Evolutionary conservation across 2,888 invertebrate genomes (phyloP).

Genomic region (Ornithoptera alexandrae): DNA sequence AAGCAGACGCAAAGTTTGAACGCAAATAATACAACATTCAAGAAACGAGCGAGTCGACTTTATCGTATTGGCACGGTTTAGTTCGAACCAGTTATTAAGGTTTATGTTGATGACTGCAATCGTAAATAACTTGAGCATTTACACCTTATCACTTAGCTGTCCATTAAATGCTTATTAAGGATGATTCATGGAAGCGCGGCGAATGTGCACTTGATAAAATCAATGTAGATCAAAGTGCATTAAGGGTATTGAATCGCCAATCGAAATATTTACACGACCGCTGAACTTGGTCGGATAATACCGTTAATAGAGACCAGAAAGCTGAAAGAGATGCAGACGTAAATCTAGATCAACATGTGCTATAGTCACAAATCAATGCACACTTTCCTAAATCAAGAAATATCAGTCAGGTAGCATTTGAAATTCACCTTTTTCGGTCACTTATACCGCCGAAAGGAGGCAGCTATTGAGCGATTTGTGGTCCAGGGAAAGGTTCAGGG

Average conservation of each 20-base stretch:
- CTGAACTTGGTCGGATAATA: neutral
- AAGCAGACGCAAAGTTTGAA: constrained; percentile 7
- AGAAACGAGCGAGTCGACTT: constrained; percentile 13
- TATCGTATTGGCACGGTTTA: constrained; percentile 31
- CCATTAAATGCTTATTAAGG: constrained; percentile 27
- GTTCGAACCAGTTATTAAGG: constrained; percentile 29
- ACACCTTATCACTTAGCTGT: constrained; percentile 28
- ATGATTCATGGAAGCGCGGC: constrained; percentile 14
- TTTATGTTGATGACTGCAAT: constrained; percentile 30
- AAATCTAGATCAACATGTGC: no score
- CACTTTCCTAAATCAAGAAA: no score
- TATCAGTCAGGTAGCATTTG: no score
- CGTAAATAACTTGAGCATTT: constrained; percentile 25
- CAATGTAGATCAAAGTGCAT: constrained; percentile 22
- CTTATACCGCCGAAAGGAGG: no score
- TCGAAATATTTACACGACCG: constrained; percentile 9
- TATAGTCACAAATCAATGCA: no score
- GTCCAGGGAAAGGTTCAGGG: no score
- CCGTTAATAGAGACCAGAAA: no score
- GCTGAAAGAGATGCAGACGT: no score
- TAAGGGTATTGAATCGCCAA: constrained; percentile 11
- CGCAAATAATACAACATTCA: constrained; percentile 19
- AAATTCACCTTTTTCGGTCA: no score
- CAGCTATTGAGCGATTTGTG: no score
- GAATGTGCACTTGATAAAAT: constrained; percentile 18